Conservation (phyloP, 2,888 invertebrate species). For the Chymomyza amoena region DNA sequence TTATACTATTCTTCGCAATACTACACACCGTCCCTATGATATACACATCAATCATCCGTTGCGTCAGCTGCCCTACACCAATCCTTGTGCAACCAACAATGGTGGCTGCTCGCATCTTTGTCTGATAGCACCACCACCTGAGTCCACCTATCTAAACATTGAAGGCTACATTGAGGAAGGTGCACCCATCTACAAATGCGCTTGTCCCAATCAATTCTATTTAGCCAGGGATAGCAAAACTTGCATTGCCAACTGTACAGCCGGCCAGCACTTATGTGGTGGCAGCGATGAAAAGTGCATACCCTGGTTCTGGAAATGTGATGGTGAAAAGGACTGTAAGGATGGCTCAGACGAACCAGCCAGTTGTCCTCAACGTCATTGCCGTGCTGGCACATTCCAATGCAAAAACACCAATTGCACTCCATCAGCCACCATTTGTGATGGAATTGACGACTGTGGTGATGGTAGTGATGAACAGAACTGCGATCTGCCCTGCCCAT, state of each 20-base stretch:
- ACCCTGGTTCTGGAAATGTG: slow-evolving; percentile 90
- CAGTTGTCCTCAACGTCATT: slow-evolving; percentile 90
- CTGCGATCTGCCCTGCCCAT: slow-evolving; percentile 91
- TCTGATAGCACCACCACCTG: slow-evolving; percentile 90
- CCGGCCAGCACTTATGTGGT: slow-evolving; percentile 82
- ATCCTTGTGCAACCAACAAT: slow-evolving; percentile 95
- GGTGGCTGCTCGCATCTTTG: slow-evolving; percentile 98
- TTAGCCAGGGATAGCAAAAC: slow-evolving; percentile 89
- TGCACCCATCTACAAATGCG: slow-evolving; percentile 89
- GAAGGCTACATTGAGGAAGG: slow-evolving; percentile 90
- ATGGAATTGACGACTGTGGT: slow-evolving; percentile 95
- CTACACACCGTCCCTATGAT: slow-evolving; percentile 96
- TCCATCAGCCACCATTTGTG: slow-evolving; percentile 94
- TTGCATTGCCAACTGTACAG: slow-evolving; percentile 96
- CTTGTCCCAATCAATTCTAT: slow-evolving; percentile 97
- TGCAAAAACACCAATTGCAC: slow-evolving; percentile 96
- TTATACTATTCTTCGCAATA: slow-evolving; percentile 88
- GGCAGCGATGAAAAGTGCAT: slow-evolving; percentile 85
- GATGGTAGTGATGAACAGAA: slow-evolving; percentile 92
- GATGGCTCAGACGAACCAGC: slow-evolving; percentile 94
- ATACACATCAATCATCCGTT: slow-evolving; percentile 95
- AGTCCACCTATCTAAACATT: slow-evolving; percentile 87
- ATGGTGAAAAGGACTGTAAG: slow-evolving; percentile 94
- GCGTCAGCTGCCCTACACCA: slow-evolving; percentile 89
- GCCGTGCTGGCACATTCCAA: slow-evolving; percentile 95